Evolutionary conservation across 2,113 vertebrate genomes (phyloP).

Genomic region (Pollimyrus isidori): DNA sequence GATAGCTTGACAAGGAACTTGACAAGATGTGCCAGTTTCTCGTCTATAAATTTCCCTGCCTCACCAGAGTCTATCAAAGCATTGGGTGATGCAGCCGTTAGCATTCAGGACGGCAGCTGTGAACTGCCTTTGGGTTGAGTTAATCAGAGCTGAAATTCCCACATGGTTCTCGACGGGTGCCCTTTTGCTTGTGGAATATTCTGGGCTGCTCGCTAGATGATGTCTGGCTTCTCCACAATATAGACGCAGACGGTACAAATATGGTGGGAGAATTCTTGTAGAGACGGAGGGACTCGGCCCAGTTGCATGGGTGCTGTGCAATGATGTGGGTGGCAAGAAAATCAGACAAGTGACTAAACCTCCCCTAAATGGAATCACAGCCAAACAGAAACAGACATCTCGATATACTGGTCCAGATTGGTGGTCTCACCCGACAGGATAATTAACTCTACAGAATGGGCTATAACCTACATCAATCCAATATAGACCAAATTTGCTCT

Average conservation of each 20-base stretch:
- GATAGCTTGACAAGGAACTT: neutral
- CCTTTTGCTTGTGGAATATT: neutral
- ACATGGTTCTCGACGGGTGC: neutral
- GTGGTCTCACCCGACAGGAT: neutral
- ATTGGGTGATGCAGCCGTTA: neutral
- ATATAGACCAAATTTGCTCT: neutral
- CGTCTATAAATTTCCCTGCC: neutral
- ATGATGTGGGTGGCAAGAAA: neutral
- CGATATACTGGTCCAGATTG: neutral
- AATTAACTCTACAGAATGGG: neutral
- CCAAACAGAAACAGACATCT: neutral
- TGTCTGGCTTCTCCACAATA: neutral
- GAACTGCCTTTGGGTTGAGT: neutral
- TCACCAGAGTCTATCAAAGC: neutral
- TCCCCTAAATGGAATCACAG: neutral
- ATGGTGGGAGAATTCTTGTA: neutral
- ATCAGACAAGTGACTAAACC: neutral
- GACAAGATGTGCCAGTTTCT: neutral
- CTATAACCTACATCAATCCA: neutral
- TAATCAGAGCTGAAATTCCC: neutral
- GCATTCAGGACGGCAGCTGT: neutral
- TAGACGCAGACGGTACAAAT: neutral
- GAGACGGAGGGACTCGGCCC: neutral
- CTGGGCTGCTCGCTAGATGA: neutral
- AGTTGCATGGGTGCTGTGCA: neutral